Evolutionary conservation across 2,888 invertebrate genomes (phyloP).

Genomic region (Resseliella maxima): DNA sequence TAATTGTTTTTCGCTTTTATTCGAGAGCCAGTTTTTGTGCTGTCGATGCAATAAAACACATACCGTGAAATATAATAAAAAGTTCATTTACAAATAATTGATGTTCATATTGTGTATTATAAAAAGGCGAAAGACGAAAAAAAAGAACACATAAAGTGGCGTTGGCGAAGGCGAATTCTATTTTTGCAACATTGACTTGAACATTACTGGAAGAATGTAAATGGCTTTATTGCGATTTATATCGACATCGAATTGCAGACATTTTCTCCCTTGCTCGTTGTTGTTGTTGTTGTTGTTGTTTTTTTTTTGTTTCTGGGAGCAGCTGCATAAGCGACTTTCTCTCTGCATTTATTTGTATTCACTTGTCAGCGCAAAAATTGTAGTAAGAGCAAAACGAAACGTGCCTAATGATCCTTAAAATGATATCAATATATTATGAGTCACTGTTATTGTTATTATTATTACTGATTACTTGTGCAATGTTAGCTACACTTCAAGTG

Average conservation of each 20-base stretch:
- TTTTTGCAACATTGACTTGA: not conserved
- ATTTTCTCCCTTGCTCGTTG: not conserved
- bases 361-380: constrained; percentile 26
- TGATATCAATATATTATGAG: constrained; percentile 53
- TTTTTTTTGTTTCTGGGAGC: not conserved
- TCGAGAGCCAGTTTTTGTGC: not conserved
- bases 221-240: constrained; percentile 50
- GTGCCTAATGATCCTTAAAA: constrained; percentile 55
- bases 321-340: not conserved
- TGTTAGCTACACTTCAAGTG: constrained; percentile 12
- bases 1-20: not conserved
- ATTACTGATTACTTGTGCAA: not conserved
- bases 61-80: not conserved
- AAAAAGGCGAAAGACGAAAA: not conserved
- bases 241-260: not conserved
- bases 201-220: not conserved
- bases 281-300: not conserved
- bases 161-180: not conserved
- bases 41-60: constrained; percentile 26
- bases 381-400: constrained; percentile 46
- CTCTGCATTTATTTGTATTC: not conserved
- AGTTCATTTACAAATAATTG: constrained; percentile 48
- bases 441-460: constrained; percentile 51
- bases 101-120: not conserved
- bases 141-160: too few relatives aligned